Evolutionary conservation across 2,113 vertebrate genomes (phyloP), one percentile per base, ranked within the genome.

Genomic region (Leiothrix lutea): DNA sequence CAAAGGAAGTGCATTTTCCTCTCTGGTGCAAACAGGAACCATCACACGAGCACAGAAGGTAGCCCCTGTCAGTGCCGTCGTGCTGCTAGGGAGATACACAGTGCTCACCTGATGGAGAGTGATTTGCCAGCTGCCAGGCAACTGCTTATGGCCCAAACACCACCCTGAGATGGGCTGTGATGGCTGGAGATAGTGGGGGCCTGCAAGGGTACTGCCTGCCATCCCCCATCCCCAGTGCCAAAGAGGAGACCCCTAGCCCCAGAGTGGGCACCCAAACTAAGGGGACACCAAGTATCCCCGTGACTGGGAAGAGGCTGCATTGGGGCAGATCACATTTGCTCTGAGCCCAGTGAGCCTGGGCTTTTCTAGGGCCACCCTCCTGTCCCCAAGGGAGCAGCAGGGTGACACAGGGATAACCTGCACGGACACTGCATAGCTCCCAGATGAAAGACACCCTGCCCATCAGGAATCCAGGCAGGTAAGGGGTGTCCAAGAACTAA

Each of bases 191-290:
- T n/a, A 70, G 29, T 0, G 2, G 29, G 40, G 25, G 67, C 8
- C 69, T 56, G 48, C 3, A 1, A 44, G 31, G 33, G 19, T 57
- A 54, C 56, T 50, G 61, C 47, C 44, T 9, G 16, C 9, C 1
- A 2, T 22, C 8, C 47, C 11, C 36, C 9, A 17, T 33, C 22
- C 24, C 36, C 29, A 51, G n/a, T 0, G 0, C 23, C 61, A 40
- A 57, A 17, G 28, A 25, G 26, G 12, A 87, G 21, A 2, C 2
- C 56, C 6, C 14, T 6, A 48, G 12, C 12, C 22, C 16, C 21
- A 42, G 16, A 18, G 8, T 26, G 5, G 14, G 21, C 42, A 66
- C 40, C 11, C 14, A 67, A 67, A 78, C 33, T 40, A n/a, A 44
- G 31, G 66, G 44, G 35, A 67, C 44, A 62, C 8, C 12, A 33